These are phyloP conservation scores for Tilapia sparmanii DNA, from an alignment of 2,113 vertebrate genomes.

Conservation along the genomic window DNA sequence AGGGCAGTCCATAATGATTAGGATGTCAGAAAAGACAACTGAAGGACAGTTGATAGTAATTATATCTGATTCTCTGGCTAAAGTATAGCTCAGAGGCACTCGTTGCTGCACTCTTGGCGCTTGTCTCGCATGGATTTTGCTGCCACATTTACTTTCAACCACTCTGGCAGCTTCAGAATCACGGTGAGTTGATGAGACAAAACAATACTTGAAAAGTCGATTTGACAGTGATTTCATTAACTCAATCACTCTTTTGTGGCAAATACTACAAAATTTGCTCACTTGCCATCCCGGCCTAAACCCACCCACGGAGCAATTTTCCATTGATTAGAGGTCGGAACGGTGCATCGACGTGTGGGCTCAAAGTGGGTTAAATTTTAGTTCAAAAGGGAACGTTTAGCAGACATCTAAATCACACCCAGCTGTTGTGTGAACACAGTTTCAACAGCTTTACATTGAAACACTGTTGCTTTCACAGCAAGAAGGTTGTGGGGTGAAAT, in stretches of 20 bases:
- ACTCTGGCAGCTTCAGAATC: not conserved
- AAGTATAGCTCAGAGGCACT: conserved; percentile 13
- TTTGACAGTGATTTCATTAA: not conserved
- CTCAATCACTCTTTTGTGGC: not conserved
- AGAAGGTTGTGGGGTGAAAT: not conserved
- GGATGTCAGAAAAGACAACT: conserved; percentile 28
- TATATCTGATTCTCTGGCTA: conserved; percentile 25
- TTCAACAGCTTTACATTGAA: not conserved
- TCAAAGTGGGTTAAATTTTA: not conserved
- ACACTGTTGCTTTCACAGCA: not conserved
- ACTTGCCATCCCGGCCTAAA: not conserved
- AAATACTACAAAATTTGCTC: not conserved
- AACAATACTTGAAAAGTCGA: not conserved
- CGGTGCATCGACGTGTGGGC: not conserved
- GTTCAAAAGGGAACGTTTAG: not conserved
- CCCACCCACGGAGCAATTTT: not conserved
- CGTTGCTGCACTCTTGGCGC: not conserved
- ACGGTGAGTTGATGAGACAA: not conserved
- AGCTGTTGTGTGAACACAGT: not conserved
- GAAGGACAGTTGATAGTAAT: conserved; percentile 42
- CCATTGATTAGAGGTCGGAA: not conserved
- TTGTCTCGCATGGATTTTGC: not conserved
- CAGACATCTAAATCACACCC: not conserved
- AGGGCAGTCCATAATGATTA: conserved; percentile 27
- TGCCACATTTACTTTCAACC: not conserved